phyloP scores from a whole-genome alignment of 2,797 vertebrate genomes.

The Peromyscus eremicus region DNA sequence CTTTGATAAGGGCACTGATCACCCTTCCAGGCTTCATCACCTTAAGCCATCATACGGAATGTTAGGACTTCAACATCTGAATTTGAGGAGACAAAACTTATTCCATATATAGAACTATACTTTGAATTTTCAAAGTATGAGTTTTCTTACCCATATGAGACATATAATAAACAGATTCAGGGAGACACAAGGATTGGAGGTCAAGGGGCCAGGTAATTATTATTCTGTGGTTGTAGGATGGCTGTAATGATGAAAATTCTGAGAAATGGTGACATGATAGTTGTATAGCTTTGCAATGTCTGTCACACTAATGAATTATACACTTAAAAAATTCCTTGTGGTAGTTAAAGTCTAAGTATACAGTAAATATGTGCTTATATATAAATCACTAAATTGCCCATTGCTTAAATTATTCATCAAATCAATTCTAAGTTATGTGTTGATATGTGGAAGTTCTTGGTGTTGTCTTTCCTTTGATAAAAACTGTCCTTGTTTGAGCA shows the following conservation, averaged over 20 bases:
- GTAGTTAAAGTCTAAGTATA: not conserved
- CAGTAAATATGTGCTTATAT: not conserved
- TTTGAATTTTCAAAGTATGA: not conserved
- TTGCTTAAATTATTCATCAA: not conserved
- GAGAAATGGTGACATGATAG: not conserved
- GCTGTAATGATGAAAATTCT: constrained; percentile 16
- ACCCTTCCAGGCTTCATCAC: not conserved
- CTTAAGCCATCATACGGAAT: not conserved
- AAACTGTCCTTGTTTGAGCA: not conserved
- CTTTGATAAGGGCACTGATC: not conserved
- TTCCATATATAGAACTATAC: not conserved
- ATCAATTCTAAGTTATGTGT: not conserved
- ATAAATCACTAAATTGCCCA: not conserved
- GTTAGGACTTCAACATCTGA: not conserved
- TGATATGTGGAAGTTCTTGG: not conserved
- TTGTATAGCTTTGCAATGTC: not conserved
- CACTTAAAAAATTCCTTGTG: not conserved
- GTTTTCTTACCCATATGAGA: not conserved
- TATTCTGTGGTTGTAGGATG: not conserved
- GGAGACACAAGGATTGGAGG: not conserved
- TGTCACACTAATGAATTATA: not conserved
- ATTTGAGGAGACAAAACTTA: not conserved
- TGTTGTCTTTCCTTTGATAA: not conserved
- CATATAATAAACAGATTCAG: not conserved
- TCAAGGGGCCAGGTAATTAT: not conserved